Evolutionary conservation across 2,888 invertebrate species (phyloP), one percentile per base, ranked within the genome.

Genomic region (Anarsia innoxiella): DNA sequence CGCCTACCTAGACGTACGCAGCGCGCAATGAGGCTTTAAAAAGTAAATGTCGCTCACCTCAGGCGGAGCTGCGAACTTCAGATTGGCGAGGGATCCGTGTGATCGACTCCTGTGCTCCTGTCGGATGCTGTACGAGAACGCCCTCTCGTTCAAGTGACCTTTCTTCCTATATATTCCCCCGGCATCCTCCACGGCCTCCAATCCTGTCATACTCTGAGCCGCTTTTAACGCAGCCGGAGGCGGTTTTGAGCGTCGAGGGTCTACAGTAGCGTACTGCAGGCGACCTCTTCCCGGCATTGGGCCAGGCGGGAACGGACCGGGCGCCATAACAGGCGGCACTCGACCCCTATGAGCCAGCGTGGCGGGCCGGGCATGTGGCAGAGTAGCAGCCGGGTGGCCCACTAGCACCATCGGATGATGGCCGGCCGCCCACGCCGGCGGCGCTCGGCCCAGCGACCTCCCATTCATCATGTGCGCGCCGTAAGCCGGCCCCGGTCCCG

Each of bases 81-180:
- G 84, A 66, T 95, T 96, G 43, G 96, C 95, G 67, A 96, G 85
- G 42, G 95, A 95, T 41, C 96, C 96, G 72, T 96, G 96, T 59
- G 95, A 96, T 44, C 96, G 88, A 67, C 95, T 95, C 48, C 96
- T 89, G 67, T 96, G 96, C 69, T 96, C 96, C 70, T 96, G 96
- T 39, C 96, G 86, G 63, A 96, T 96, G 53, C 96, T 96, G 79
- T 96, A 96, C 39, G 95, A 95, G 67, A 96, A 96, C 13, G 96
- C 96, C 35, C 96, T 87, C 71, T 96, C 96, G 74, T 96, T 96
- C 48, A 96, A 77, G 61, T 96, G 96, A 0, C 96, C 96, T 60
- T 96, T 95, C 64, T 95, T 92, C 55, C 94, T 87, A 66, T 96
- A 96, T 45, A 96, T 95, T 34, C 94, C 89, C 0, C 88, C 87